These are phyloP conservation scores for Macrophya alboannulata DNA, from an alignment of 2,888 invertebrate species.

Conservation along the genomic window DNA sequence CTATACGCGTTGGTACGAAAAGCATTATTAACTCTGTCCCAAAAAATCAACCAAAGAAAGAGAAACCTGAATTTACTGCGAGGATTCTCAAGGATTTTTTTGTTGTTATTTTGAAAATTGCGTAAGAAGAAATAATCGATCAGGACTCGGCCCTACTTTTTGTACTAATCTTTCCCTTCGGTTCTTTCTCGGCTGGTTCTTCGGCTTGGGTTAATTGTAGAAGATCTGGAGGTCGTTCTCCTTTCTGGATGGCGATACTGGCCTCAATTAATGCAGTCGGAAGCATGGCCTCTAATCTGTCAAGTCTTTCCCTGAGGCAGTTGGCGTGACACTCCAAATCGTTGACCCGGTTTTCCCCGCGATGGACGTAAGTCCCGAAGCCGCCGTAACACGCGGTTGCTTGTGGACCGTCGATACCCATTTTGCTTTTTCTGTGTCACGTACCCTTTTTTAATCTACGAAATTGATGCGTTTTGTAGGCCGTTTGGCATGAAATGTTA, in stretches of 20 bases:
- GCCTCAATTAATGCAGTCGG: conserved; percentile 53
- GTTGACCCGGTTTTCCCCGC: conserved; percentile 59
- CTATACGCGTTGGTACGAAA: not conserved
- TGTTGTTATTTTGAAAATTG: not conserved
- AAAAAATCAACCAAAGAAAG: not conserved
- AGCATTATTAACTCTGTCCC: not conserved
- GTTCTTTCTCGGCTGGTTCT: not conserved
- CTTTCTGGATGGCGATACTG: conserved; percentile 33
- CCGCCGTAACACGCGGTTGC: conserved; percentile 58
- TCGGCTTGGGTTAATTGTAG: conserved; percentile 32
- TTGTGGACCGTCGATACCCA: conserved; percentile 40
- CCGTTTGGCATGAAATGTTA: not conserved
- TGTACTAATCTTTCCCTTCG: not conserved
- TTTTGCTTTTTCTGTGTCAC: conserved; percentile 11
- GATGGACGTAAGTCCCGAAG: conserved; percentile 45
- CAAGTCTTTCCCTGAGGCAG: conserved; percentile 59
- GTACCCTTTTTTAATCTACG: not conserved
- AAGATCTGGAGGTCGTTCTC: conserved; percentile 50
- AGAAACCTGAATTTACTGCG: not conserved
- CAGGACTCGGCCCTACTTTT: not conserved
- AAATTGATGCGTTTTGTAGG: not conserved
- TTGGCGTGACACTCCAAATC: conserved; percentile 63
- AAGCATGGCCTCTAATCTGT: conserved; percentile 58
- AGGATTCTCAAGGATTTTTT: not conserved
- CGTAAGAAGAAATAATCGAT: not conserved